Percentiles rank a stretch among this genome's conserved stretches.
Evolutionary conservation across 1,140 invertebrate genomes (phyloP).

Genomic region (Philaenus spumarius): DNA sequence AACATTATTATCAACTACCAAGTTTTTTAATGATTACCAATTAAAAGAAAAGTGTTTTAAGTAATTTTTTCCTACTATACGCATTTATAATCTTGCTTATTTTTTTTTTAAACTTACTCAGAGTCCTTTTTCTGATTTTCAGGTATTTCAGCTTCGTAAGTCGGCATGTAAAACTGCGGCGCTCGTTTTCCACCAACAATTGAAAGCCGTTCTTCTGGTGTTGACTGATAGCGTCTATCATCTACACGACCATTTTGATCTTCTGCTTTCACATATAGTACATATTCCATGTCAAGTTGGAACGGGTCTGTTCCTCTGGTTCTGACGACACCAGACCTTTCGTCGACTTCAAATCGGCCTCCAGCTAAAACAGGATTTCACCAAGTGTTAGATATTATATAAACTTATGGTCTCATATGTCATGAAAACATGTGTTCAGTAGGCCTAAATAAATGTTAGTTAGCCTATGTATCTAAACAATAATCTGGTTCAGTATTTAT

Average conservation of each 20-base stretch:
- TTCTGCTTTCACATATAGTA: conserved; percentile 91
- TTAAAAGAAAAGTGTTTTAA: no score
- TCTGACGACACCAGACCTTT: conserved; percentile 86
- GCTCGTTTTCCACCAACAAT: conserved; percentile 90
- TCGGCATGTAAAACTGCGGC: conserved; percentile 89
- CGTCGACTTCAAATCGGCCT: conserved; percentile 80
- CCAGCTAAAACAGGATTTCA: conserved; percentile 53
- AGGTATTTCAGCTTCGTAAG: conserved; percentile 89
- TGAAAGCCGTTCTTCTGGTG: conserved; percentile 81
- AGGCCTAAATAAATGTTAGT: no score
- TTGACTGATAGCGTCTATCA: conserved; percentile 76
- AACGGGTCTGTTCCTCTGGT: conserved; percentile 86
- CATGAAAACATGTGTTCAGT: no score
- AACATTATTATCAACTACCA: no score
- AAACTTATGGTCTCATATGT: no score
- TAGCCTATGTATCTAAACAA: no score
- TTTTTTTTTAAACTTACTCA: conserved; percentile 86
- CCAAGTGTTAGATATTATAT: no score
- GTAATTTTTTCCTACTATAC: no score
- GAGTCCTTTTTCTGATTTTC: conserved; percentile 95
- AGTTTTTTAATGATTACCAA: no score
- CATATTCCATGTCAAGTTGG: conserved; percentile 93
- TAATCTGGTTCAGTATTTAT: no score
- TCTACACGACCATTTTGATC: conserved; percentile 89
- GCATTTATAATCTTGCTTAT: no score